phyloP scores from a whole-genome alignment of 2,797 vertebrate genomes.

The Coranthus polyacanthus region DNA sequence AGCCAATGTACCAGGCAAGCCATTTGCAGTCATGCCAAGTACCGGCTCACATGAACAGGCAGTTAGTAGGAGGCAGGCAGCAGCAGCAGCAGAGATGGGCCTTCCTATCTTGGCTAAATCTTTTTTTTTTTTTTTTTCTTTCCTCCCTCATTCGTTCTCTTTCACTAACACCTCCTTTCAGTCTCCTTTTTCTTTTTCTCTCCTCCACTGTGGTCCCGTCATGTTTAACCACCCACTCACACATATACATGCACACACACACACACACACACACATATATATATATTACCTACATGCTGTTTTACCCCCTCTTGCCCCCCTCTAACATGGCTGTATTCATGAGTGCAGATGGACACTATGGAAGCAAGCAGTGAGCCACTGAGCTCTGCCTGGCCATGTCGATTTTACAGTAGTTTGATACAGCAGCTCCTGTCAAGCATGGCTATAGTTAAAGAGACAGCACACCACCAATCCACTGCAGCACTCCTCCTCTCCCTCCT shows the following conservation, averaged over 20 bases:
- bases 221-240: slow-evolving; percentile 51
- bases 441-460: slow-evolving; percentile 80
- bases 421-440: slow-evolving; percentile 74
- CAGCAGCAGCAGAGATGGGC: slow-evolving; percentile 70
- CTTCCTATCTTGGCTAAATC: slow-evolving; percentile 69
- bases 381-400: slow-evolving; percentile 64
- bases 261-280: slow-evolving; percentile 13
- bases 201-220: slow-evolving; percentile 54
- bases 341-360: slow-evolving; percentile 69
- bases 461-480: slow-evolving; percentile 74
- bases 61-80: slow-evolving; percentile 79
- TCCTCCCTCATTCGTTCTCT: slow-evolving; percentile 62
- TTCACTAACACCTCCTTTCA: slow-evolving; percentile 66
- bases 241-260: slow-evolving; percentile 20
- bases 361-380: slow-evolving; percentile 52
- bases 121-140: slow-evolving; percentile 29
- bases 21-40: slow-evolving; percentile 80
- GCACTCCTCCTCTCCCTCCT: slow-evolving; percentile 60
- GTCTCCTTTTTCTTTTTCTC: slow-evolving; percentile 35
- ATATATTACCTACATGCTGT: slow-evolving; percentile 23
- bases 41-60: slow-evolving; percentile 72
- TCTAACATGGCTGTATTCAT: slow-evolving; percentile 37
- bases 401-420: slow-evolving; percentile 80
- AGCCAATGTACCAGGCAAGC: slow-evolving; percentile 66
- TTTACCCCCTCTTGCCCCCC: slow-evolving; percentile 42